Evolutionary conservation across 2,113 vertebrate species (phyloP).

Genomic region (Murina feae): DNA sequence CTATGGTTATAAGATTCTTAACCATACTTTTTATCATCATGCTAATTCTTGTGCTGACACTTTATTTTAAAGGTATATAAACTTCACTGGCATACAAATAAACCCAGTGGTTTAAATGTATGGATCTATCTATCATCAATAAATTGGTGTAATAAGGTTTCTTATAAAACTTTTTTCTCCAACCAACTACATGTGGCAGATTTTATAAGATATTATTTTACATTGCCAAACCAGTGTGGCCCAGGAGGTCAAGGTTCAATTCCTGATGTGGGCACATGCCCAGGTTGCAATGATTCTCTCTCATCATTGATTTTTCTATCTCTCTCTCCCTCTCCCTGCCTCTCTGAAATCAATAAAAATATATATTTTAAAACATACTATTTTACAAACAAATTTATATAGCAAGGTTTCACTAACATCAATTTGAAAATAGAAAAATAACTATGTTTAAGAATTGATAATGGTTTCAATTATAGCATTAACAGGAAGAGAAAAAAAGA

Average conservation of each 20-base stretch:
- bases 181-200: not conserved
- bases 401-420: not conserved
- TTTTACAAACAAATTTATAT: not conserved
- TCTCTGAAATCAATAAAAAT: too few species aligned
- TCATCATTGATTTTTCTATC: too few species aligned
- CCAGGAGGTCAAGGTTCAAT: too few species aligned
- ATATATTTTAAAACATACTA: not conserved
- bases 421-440: not conserved
- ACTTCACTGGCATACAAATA: not conserved
- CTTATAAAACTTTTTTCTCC: not conserved
- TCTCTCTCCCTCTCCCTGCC: too few species aligned
- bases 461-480: not conserved
- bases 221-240: too few species aligned
- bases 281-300: too few species aligned
- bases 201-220: not conserved
- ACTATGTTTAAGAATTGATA: not conserved
- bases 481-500: not conserved
- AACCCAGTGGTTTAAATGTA: not conserved
- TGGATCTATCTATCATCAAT: not conserved
- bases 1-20: not conserved
- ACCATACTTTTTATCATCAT: not conserved
- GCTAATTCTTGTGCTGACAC: not conserved
- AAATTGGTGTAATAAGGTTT: not conserved
- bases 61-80: not conserved
- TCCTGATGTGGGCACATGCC: too few species aligned